phyloP scores from a whole-genome alignment of 2,797 vertebrate species.

The Centropyge bicolor region DNA sequence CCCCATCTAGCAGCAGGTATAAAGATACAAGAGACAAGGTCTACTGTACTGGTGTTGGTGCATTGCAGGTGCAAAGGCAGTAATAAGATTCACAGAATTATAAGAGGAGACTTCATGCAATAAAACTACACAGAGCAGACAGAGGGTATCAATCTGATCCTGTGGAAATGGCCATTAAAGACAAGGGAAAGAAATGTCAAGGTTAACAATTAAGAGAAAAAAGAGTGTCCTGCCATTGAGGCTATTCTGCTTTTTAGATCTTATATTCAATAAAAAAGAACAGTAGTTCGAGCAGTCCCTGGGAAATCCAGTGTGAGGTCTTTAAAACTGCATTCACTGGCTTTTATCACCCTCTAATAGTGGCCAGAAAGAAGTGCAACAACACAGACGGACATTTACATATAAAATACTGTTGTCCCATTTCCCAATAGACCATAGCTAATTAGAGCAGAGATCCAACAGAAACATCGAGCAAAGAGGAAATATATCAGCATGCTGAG shows the following conservation, averaged over 20 bases:
- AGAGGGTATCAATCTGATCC: constrained; percentile 13
- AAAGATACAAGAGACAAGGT: constrained; percentile 79
- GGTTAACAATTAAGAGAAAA: constrained; percentile 29
- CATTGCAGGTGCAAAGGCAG: constrained; percentile 69
- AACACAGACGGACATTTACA: constrained; percentile 8
- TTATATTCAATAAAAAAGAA: background rate
- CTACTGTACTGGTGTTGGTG: constrained; percentile 67
- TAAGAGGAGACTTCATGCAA: constrained; percentile 62
- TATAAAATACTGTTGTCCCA: background rate
- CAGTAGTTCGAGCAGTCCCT: background rate
- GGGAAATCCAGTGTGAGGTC: background rate
- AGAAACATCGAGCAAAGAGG: constrained; percentile 33
- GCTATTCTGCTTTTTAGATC: background rate
- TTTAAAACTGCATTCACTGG: constrained; percentile 1
- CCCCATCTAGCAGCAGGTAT: constrained; percentile 83
- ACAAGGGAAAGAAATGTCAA: constrained; percentile 29
- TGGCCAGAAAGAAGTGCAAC: constrained; percentile 20
- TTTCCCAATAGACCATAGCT: constrained; percentile 14
- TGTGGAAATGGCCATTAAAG: constrained; percentile 13
- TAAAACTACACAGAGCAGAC: constrained; percentile 50
- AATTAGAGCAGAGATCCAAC: constrained; percentile 33
- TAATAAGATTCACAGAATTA: constrained; percentile 50
- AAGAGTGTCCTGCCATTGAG: background rate
- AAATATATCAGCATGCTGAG: constrained; percentile 65
- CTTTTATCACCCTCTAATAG: background rate